Percentiles rank a stretch among this genome's conserved stretches.
Conservation (phyloP, 2,113 vertebrate species). For the Sporophila hypoxantha region DNA sequence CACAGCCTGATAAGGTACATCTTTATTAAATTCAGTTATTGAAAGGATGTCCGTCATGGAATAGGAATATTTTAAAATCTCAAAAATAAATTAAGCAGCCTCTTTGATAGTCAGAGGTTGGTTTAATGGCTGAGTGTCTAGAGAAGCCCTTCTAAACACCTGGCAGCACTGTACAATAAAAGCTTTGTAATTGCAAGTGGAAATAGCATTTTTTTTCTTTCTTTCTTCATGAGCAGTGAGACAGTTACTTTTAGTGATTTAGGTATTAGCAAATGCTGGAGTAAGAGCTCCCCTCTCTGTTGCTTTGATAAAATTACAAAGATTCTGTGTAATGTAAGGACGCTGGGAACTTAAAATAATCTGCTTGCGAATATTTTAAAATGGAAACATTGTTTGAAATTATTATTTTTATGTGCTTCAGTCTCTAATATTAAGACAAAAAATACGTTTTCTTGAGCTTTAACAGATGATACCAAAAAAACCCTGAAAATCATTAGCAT, state of each 20-base stretch:
- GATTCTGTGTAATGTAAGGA: not conserved
- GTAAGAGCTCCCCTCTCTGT: slow-evolving; percentile 97
- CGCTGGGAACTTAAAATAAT: slow-evolving; percentile 13
- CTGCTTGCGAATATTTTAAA: not conserved
- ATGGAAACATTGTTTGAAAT: not conserved
- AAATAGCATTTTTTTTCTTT: slow-evolving; percentile 37
- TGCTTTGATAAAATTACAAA: slow-evolving; percentile 69
- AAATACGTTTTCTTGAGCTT: not conserved
- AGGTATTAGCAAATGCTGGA: slow-evolving; percentile 66
- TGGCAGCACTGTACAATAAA: slow-evolving; percentile 74
- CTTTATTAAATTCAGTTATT: slow-evolving; percentile 95
- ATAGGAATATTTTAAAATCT: slow-evolving; percentile 88
- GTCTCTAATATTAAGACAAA: not conserved
- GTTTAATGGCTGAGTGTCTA: slow-evolving; percentile 74
- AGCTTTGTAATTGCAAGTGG: slow-evolving; percentile 79
- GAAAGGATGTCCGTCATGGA: slow-evolving; percentile 83
- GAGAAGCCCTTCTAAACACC: slow-evolving; percentile 75
- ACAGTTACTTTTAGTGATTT: slow-evolving; percentile 41
- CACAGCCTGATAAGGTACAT: slow-evolving; percentile 91
- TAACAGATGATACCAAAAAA: not conserved
- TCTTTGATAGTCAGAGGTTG: slow-evolving; percentile 74
- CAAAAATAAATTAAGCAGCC: slow-evolving; percentile 57
- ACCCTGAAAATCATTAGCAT: not conserved
- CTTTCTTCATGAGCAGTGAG: not conserved
- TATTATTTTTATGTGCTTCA: not conserved